These are phyloP conservation scores for Brachypteracias leptosomus DNA, from an alignment of 2,113 vertebrate species.

Conservation along the genomic window DNA sequence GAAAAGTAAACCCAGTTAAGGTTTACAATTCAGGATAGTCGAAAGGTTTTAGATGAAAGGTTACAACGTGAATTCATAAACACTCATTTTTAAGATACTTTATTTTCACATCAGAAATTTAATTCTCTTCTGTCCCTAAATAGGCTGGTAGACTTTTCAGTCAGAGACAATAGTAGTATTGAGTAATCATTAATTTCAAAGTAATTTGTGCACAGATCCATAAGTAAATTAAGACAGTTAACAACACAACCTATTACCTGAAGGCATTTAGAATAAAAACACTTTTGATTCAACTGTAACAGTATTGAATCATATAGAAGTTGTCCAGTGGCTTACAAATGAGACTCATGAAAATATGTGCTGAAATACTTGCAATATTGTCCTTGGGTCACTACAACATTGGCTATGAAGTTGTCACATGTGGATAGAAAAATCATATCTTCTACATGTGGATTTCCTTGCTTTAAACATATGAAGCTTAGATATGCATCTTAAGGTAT, in stretches of 20 bases:
- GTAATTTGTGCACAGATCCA: background rate
- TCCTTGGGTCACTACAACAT: background rate
- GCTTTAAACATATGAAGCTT: background rate
- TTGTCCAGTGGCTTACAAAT: background rate
- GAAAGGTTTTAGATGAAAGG: background rate
- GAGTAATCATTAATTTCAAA: background rate
- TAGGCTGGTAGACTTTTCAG: background rate
- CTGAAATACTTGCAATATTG: background rate
- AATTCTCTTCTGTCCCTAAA: background rate
- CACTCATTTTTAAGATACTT: background rate
- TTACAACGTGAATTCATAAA: background rate
- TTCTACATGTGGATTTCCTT: background rate
- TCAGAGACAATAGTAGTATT: background rate
- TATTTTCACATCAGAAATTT: background rate
- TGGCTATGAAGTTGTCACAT: background rate
- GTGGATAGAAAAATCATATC: background rate
- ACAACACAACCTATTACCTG: background rate
- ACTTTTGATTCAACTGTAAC: background rate
- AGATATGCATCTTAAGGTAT: background rate
- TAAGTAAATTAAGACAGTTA: background rate
- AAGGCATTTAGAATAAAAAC: background rate
- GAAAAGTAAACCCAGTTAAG: background rate
- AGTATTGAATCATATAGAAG: background rate
- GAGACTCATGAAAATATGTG: background rate
- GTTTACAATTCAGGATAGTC: background rate